These are phyloP conservation scores for Ctenoplectra terminalis DNA, from an alignment of 1,140 invertebrate species.

Conservation along the genomic window DNA sequence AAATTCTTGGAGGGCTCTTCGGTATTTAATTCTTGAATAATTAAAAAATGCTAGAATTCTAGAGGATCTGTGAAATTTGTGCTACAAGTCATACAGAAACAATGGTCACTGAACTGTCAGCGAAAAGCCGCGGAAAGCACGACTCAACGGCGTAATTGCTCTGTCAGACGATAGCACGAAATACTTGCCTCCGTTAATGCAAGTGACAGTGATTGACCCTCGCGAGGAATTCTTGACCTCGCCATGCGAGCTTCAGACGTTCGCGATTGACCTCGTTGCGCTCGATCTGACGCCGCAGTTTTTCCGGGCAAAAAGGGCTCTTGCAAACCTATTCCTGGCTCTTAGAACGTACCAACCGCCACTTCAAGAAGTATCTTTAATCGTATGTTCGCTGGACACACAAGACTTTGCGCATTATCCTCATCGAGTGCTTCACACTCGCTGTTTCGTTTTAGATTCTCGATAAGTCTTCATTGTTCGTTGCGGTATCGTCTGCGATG, in stretches of 20 bases:
- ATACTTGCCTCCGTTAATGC: slow-evolving; percentile 40
- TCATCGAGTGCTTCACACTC: not conserved
- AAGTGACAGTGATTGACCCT: slow-evolving; percentile 66
- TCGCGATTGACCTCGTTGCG: slow-evolving; percentile 52
- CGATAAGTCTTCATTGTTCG: slow-evolving; percentile 25
- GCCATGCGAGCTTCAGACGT: slow-evolving; percentile 33
- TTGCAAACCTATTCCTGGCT: slow-evolving; percentile 3
- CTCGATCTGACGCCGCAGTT: slow-evolving; percentile 50
- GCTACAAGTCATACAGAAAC: no score
- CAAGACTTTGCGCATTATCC: not conserved
- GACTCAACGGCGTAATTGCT: not conserved
- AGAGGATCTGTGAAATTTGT: not conserved
- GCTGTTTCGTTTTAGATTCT: slow-evolving; percentile 12
- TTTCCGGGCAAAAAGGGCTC: slow-evolving; percentile 14
- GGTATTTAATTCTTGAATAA: not conserved
- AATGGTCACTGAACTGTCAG: not conserved
- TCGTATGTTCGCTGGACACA: not conserved
- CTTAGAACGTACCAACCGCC: not conserved
- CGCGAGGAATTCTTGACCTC: slow-evolving; percentile 62
- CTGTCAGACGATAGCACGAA: slow-evolving; percentile 38
- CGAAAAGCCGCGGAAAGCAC: not conserved
- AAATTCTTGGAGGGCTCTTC: no score
- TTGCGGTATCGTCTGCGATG: not conserved
- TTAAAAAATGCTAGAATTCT: no score
- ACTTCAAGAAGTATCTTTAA: not conserved